Evolutionary conservation across 2,888 invertebrate genomes (phyloP), one percentile per base, ranked within the genome.

Genomic region (Ormyrus pomaceus): DNA sequence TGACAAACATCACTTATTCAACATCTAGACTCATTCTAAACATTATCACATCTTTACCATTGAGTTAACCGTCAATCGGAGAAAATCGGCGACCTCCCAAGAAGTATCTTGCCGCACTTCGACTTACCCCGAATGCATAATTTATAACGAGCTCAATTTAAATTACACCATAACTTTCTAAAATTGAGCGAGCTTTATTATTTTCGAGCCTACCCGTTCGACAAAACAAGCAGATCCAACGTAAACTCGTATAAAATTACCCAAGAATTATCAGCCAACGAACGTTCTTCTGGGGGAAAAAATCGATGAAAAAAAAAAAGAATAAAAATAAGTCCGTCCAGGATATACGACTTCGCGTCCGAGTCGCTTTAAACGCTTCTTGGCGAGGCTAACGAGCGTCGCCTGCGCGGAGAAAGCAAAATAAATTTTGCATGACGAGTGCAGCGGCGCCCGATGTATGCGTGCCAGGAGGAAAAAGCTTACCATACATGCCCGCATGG

Each of bases 351-450:
- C 1, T 1, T 19, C 19, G 45, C 66, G 11, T 46, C 6, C 62
- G 61, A 59, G 71, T 73, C 61, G 55, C n/a, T 19, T 7, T 66
- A 53, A 65, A 66, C 71, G 76, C 72, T 77, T 56, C n/a, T 58
- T 34, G 72, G 74, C n/a, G 65, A 80, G 34, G 13, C 46, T 70
- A 77, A 74, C 71, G 59, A 70, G 82, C 73, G 80, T 82, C 79
- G 75, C 58, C n/a, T 11, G 34, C 6, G 59, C n/a, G 69, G 82
- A 76, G 82, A 82, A 82, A 82, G 82, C 82, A 80, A 81, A 82
- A 78, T 82, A 82, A 80, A 82, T 81, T 82, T 82, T 76, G 82
- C 82, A 79, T 70, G 80, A 82, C 82, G 80, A 72, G 56, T 55
- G 56, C n/a, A 50, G 56, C 51, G 50, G 48, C 19, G 50, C 62